A percentile compares a stretch with the other conserved stretches of the same genome.
These are phyloP conservation scores for Parnassius apollo DNA, from an alignment of 2,888 invertebrate species.

Conservation along the genomic window DNA sequence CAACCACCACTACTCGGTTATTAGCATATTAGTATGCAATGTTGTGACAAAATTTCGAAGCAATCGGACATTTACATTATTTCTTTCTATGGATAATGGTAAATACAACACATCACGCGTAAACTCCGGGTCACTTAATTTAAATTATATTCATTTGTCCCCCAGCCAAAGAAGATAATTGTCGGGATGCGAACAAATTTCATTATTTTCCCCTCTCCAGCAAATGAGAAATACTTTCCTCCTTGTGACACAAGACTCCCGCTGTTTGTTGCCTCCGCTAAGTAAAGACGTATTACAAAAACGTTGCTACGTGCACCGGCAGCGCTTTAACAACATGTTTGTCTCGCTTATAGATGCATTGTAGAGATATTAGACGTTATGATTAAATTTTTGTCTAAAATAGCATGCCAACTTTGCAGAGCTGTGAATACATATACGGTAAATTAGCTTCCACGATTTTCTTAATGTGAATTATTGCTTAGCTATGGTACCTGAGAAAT, in stretches of 20 bases:
- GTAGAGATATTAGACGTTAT: conserved; percentile 12
- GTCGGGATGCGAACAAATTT: conserved; percentile 48
- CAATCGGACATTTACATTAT: too few species aligned
- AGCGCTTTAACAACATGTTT: conserved; percentile 22
- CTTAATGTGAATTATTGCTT: not conserved
- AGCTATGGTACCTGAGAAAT: too few species aligned
- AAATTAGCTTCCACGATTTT: not conserved
- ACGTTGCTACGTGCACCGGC: conserved; percentile 7
- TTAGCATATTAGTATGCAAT: too few species aligned
- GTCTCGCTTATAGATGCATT: conserved; percentile 13
- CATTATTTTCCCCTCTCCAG: conserved; percentile 45
- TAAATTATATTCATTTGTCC: conserved; percentile 73
- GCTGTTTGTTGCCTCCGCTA: conserved; percentile 50
- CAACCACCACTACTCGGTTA: too few species aligned
- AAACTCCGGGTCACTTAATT: conserved; percentile 53
- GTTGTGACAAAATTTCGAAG: too few species aligned
- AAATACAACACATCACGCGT: conserved; percentile 27
- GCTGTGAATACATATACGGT: not conserved
- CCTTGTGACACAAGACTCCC: conserved; percentile 67
- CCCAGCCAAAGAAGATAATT: conserved; percentile 62
- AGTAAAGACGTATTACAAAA: conserved; percentile 43
- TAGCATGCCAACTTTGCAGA: not conserved
- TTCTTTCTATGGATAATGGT: too few species aligned
- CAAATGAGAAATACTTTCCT: conserved; percentile 73
- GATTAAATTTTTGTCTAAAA: conserved; percentile 21